phyloP scores from a whole-genome alignment of 2,888 invertebrate genomes.

The Argyra leucocephala region DNA sequence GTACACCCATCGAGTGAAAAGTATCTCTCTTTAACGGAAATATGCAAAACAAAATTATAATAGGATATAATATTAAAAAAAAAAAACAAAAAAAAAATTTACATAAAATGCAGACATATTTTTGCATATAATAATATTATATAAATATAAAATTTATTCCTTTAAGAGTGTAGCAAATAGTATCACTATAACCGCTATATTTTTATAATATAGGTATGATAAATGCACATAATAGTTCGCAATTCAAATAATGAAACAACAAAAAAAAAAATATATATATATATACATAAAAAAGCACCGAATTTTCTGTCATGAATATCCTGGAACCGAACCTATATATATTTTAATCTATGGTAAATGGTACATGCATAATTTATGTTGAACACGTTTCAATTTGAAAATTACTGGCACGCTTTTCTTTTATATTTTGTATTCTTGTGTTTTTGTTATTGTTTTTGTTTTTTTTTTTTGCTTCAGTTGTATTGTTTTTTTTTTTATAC shows the following conservation, averaged over 20 bases:
- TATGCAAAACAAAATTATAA: neutral
- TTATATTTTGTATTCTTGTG: too few species aligned
- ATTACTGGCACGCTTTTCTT: neutral
- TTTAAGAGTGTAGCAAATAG: neutral
- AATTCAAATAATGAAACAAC: neutral
- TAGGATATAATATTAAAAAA: neutral
- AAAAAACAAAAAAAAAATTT: neutral
- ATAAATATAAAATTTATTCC: neutral
- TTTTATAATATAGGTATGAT: too few species aligned
- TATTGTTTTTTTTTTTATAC: neutral
- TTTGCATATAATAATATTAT: neutral
- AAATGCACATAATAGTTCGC: too few species aligned
- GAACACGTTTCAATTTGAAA: neutral
- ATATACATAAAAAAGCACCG: neutral
- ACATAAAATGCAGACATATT: neutral
- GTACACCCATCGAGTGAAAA: neutral
- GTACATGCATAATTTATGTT: neutral
- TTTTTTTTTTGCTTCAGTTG: neutral
- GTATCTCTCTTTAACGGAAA: neutral
- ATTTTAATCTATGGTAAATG: slow-evolving; percentile 4
- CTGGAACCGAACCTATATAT: neutral
- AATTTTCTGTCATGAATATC: neutral
- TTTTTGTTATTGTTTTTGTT: neutral
- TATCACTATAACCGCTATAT: too few species aligned
- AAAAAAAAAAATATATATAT: neutral